Evolutionary conservation across 2,888 invertebrate species (phyloP), one percentile per base, ranked within the genome.

Genomic region (Melanophora roralis): DNA sequence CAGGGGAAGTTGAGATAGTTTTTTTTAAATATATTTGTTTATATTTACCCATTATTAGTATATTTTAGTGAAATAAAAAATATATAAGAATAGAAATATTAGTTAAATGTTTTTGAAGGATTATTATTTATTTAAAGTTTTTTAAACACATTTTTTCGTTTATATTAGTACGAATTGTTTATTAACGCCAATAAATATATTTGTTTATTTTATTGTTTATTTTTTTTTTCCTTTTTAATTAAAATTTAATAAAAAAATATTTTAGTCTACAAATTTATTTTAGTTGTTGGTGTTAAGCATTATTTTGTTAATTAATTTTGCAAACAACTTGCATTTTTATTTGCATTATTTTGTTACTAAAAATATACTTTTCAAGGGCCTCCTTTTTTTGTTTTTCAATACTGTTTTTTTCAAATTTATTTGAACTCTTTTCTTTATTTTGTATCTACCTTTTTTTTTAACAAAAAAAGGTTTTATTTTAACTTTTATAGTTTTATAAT

Each of bases 281-380:
- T 38, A 4, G 38, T 43, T 40, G 34, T 27, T 2, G 47, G 6
- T 53, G 53, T 21, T 55, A 53, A 2, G 23, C 12, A 51, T 36
- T 19, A 47, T 49, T 38, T n/a, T 9, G 23, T 76, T 64, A 16
- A 14, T 23, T 34, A 40, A 23, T 12, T 34, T 38, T 47, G 27
- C n/a, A 32, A 16, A 23, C 51, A 32, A 32, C 11, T 27, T 60
- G 32, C 16, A 53, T 23, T 57, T 62, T 69, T 62, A n/a, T 14
- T 55, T 64, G 14, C 34, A 38, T 32, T 69, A 12, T 49, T 69
- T 49, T 76, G 76, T 77, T 77, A 64, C 76, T 77, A 77, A 77
- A 77, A 77, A 77, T 77, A 77, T 77, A 76, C 21, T 77, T 77
- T 71, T 64, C 76, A 71, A 77, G 76, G 76, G 76, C 71, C 76